Base-by-base conservation (phyloP, 2,797 vertebrate species). In the Sciurus carolinensis region DNA sequence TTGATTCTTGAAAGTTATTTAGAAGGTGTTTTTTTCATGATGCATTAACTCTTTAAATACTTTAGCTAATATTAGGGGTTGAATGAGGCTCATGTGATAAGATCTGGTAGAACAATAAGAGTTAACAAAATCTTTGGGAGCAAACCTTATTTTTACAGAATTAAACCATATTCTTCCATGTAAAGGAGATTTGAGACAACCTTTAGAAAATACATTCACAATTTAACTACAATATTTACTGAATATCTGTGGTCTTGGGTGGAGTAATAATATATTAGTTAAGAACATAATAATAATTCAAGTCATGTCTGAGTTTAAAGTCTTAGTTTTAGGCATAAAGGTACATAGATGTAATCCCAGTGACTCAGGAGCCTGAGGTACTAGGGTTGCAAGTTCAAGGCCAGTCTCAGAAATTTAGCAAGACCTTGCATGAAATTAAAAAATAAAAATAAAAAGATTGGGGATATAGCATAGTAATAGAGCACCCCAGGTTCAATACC, bases 101-200 rank as follows among this genome's bases (percentile, higher is more conserved):
- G 2, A 67, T 1, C 26, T 77, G 11, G 4, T 50, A 62, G 18
- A 39, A 80, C 11, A 7, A 42, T 24, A 18, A 76, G 47, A 52
- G 3, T 9, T 72, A 20, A 2, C 11, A 50, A 90, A 94, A 24
- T 42, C 4, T 47, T 36, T 39, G 20, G 4, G 64, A 11, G 4
- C 0, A 83, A 85, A 64, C 2, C 0, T 59, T 1, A n/a, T 7
- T 18, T 81, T 81, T 33, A 6, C 0, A 44, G 64, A 7, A 1
- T 3, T 73, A 59, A 84, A 28, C 39, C 24, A 33, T 3, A 13
- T 79, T 54, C 3, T 71, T 57, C 10, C 3, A 8, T 12, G 7
- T 54, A 62, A 52, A 67, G 15, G 14, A 59, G 2, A 80, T 6
- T 42, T 83, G 5, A 85, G 10, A 72, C 77, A 86, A 71, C 17